A percentile compares a stretch with the other conserved stretches of the same genome.
Conservation (phyloP, 2,888 invertebrate species). For the Agriopis marginaria region DNA sequence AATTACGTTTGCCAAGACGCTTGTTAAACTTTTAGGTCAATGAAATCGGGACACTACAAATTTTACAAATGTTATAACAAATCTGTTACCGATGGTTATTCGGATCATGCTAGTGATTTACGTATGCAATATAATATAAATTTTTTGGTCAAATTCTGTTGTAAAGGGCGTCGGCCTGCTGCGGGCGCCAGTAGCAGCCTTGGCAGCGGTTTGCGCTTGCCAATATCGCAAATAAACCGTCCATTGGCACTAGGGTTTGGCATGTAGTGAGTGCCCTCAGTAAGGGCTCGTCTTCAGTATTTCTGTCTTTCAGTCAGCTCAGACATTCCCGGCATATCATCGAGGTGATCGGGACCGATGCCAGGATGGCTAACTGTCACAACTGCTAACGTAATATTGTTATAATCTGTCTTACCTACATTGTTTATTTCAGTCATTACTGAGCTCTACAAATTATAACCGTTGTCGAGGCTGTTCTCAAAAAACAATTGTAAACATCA, state of each 20-base stretch:
- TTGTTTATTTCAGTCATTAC: slow-evolving; percentile 7
- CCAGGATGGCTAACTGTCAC: slow-evolving; percentile 45
- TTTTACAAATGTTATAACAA: slow-evolving; percentile 27
- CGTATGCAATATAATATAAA: slow-evolving; percentile 16
- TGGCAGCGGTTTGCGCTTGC: slow-evolving; percentile 73
- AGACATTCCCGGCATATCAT: slow-evolving; percentile 57
- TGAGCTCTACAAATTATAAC: slow-evolving; percentile 2
- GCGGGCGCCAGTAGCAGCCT: slow-evolving; percentile 71
- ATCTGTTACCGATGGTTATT: slow-evolving; percentile 24
- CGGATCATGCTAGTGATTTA: background rate
- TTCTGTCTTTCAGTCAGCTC: slow-evolving; percentile 59
- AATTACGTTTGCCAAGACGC: slow-evolving; percentile 21
- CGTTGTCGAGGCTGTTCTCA: background rate
- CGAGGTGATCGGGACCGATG: slow-evolving; percentile 49
- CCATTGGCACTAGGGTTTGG: slow-evolving; percentile 79
- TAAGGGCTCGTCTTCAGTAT: slow-evolving; percentile 66
- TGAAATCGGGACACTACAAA: slow-evolving; percentile 20
- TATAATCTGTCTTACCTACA: slow-evolving; percentile 19
- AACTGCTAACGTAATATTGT: slow-evolving; percentile 39
- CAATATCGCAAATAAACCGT: slow-evolving; percentile 84
- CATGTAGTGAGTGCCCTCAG: slow-evolving; percentile 71
- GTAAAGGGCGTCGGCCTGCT: slow-evolving; percentile 75
- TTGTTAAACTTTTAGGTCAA: slow-evolving; percentile 28
- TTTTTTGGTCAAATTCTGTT: slow-evolving; percentile 37
- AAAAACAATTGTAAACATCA: background rate